Evolutionary conservation across 2,113 vertebrate species (phyloP), one percentile per base, ranked within the genome.

Genomic region (Oryzias javanicus): DNA sequence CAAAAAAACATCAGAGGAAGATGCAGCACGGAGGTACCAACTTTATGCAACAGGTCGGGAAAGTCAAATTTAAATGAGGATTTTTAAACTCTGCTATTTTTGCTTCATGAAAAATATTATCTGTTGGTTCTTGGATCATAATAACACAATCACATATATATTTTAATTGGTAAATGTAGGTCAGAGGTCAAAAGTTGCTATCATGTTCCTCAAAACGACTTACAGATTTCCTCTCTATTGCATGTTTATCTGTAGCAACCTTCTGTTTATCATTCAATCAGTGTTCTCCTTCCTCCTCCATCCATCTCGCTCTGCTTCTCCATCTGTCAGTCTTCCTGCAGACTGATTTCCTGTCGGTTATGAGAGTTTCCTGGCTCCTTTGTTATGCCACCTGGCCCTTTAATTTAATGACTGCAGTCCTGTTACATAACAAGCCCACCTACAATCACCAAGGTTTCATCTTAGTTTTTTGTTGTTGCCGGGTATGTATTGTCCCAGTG

Each of bases 311-410:
- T 69, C 58, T 53, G 57, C 55, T 49, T 47, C 72, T 83, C 81
- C 78, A 70, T 83, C 86, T 80, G 80, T 71, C 85, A 63, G 75
- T 79, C 65, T 70, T 79, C 59, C 67, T 63, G 45, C 68, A 72
- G 69, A 73, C 48, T n/a, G 4, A 60, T 53, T 83, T 63, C 72
- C 76, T 70, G 48, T 82, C 78, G 63, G 67, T 49, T 45, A 74
- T 56, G 66, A 80, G 72, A 70, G 63, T 77, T 79, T 56, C 75
- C 68, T 44, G 48, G 64, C 66, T 82, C 50, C 67, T 81, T 58
- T 78, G 35, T 48, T 45, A 41, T 48, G 55, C 75, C 77, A 84
- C 81, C 78, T 84, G 79, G 67, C 74, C 70, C 42, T 80, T 73
- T 75, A 49, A 67, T 76, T 74, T 76, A 83, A 78, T 69, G 76